Evolutionary conservation across 1,140 invertebrate genomes (phyloP), one percentile per base, ranked within the genome.

Genomic region (Drosophila setifemur): DNA sequence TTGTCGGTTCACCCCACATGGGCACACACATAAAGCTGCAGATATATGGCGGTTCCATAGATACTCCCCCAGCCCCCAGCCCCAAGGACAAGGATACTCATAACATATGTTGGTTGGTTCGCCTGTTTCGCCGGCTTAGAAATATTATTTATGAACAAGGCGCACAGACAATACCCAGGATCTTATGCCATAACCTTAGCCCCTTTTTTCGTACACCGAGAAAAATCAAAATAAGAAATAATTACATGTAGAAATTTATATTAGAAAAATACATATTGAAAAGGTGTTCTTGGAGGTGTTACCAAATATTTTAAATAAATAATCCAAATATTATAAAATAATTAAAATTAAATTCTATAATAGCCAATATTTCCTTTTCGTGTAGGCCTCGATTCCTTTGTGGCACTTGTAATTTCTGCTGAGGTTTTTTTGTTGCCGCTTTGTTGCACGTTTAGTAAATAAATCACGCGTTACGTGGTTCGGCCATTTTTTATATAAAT

Each of bases 361-460:
- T 35, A 1, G 2, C 16, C 4, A 11, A 21, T 9, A 16, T n/a
- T 47, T 25, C 35, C 8, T n/a, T 8, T 18, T 3, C 4, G 37
- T 61, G 52, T 55, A 61, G 9, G n/a, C 23, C 25, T 43, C 49
- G 23, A 52, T 43, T 52, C 26, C 29, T 40, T 35, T 14, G 26
- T 52, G 45, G 47, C 73, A 73, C 54, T 85, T 83, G 74, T 85
- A 85, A 83, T 83, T 83, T 83, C 47, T 79, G 79, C 79, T 83
- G 79, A 83, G 74, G 79, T 81, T 81, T 67, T 77, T 64, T 64
- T 33, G n/a, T n/a, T n/a, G n/a, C n/a, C 52, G 49, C 52, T 68
- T 68, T 69, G 64, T 85, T 83, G 82, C 81, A 86, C 81, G 81
- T 86, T 86, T 86, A 81, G 81, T 86, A 81, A 86, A 86, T 86